Base-by-base conservation (phyloP, 2,888 invertebrate species). In the Cheilosia pagana region DNA sequence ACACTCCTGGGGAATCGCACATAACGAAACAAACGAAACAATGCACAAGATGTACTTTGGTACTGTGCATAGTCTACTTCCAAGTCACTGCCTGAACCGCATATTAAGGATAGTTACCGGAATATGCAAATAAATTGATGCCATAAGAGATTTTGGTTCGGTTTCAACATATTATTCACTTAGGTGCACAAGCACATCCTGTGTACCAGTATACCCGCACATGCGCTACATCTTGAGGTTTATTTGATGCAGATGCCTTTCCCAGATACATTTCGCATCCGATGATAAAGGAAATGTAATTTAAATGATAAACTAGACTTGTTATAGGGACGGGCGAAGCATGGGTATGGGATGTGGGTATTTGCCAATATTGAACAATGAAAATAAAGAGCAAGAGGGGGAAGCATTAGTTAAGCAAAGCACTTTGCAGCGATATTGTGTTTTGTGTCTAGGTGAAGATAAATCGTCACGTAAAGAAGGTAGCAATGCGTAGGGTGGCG, bases 71-170 rank as follows among this genome's bases (percentile, higher is more conserved):
- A 23, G 21, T 45, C 28, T 45, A 21, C 28, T 28, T 28, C 55
- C 19, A 14, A 68, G 57, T 41, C n/a, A 57, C 52, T 31, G 39
- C 23, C 23, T 50, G 52, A 48, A 63, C 71, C 79, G 59, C 65
- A 81, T 82, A 83, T 83, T 83, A 83, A 79, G 68, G 68, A 75
- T 63, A 59, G 63, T 63, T 79, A 65, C 74, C 83, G 52, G 74
- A 78, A 52, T 83, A 83, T 74, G 83, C 68, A 83, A 83, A 83
- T 83, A 83, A 65, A 82, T 78, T 78, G 71, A 68, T 82, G 72
- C 68, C 72, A 43, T 50, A 63, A 50, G 68, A 68, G 72, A 83
- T 83, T 83, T 78, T 35, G 59, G 74, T 79, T 75, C 74, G 10
- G 79, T 70, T 74, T 52, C 65, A 67, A 63, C 57, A 74, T 78